Percentiles rank a stretch among this genome's conserved stretches.
phyloP scores from a whole-genome alignment of 1,140 invertebrate species.

The Trachymyrmex septentrionalis region DNA sequence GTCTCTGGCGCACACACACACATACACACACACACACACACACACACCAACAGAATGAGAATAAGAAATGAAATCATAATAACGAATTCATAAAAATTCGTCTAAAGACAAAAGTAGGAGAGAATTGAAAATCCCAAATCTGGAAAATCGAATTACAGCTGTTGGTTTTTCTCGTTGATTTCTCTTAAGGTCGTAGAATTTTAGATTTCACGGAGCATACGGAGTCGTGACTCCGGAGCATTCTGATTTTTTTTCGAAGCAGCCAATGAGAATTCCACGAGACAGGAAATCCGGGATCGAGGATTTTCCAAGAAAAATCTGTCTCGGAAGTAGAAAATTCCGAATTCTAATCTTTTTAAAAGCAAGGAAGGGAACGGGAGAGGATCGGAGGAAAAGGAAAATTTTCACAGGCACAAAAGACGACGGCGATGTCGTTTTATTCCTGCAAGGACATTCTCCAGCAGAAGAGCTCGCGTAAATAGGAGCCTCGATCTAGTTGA shows the following conservation, averaged over 20 bases:
- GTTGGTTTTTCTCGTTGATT: not conserved
- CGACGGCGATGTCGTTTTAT: constrained; percentile 39
- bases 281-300: not conserved
- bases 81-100: constrained; percentile 8
- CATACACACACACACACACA: too few relatives aligned
- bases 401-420: constrained; percentile 26
- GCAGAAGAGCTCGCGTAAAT: constrained; percentile 44
- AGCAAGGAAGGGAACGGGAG: not conserved
- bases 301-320: not conserved
- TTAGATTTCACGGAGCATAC: not conserved
- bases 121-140: not conserved
- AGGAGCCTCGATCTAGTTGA: constrained; percentile 57
- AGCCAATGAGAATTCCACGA: not conserved
- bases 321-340: constrained; percentile 15
- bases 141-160: not conserved
- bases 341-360: constrained; percentile 45
- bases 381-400: not conserved
- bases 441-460: constrained; percentile 14
- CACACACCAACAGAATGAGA: not conserved
- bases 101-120: not conserved
- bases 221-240: not conserved
- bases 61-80: not conserved
- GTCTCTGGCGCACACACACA: not conserved
- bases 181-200: not conserved
- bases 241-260: constrained; percentile 18